Base-by-base conservation (phyloP, 2,797 vertebrate species). In the Astyanax mexicanus region DNA sequence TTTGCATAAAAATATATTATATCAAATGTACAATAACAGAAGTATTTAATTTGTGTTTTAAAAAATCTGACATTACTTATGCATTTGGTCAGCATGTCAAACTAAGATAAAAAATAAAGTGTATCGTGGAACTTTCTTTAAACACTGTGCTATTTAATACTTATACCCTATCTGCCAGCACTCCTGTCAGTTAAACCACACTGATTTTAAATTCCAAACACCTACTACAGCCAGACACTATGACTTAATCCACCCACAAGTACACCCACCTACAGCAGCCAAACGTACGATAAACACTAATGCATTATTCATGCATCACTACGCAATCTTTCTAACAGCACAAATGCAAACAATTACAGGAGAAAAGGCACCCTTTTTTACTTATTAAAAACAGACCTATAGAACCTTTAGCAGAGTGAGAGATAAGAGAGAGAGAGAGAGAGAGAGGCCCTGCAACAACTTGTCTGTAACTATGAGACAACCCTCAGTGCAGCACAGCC, bases 381-480 rank as follows among this genome's bases (percentile, higher is more conserved):
- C 2, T 25, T 17, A 35, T 32, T 57, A 66, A 38, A 52, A 66
- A 66, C 3, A 61, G 49, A 27, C 58, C n/a, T n/a, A n/a, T n/a
- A 37, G 47, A 64, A 37, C 23, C 49, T 35, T 32, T 32, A 15
- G 37, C 51, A 37, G 49, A 49, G 19, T 71, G 62, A 19, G 44
- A 55, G 51, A 74, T 23, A 52, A 72, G 73, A 49, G 23, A n/a
- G n/a, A n/a, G n/a, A n/a, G n/a, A n/a, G n/a, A n/a, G n/a, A n/a
- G n/a, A n/a, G n/a, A 72, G 29, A 32, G 35, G 51, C 68, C 71
- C 42, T 84, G 83, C 81, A 70, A 51, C 55, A 70, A 83, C 83
- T 73, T 54, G 74, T 75, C 71, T 69, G n/a, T 12, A 51, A 47
- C 52, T 58, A 44, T 10, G 3, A 69, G 64, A 12, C 60, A 47